phyloP scores from a whole-genome alignment of 2,113 vertebrate genomes.

The Hucho hucho region DNA sequence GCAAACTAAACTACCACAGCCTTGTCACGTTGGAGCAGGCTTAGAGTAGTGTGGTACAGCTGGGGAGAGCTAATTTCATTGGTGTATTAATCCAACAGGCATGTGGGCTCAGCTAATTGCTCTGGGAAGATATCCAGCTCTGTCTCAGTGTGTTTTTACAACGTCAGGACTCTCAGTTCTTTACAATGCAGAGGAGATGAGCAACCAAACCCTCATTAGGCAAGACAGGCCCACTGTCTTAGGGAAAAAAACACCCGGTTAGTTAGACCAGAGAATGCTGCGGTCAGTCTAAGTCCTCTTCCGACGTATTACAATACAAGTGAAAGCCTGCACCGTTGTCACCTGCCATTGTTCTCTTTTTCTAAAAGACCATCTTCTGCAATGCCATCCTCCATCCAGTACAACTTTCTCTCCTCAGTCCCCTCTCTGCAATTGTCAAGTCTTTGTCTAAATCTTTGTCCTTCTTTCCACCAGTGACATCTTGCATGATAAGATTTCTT shows the following conservation, averaged over 20 bases:
- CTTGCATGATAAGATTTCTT: too few relatives aligned
- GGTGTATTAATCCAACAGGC: constrained; percentile 71
- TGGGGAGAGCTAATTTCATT: constrained; percentile 58
- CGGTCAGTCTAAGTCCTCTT: too few relatives aligned
- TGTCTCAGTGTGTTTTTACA: constrained; percentile 9
- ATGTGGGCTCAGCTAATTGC: constrained; percentile 68
- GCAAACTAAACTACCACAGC: constrained; percentile 16
- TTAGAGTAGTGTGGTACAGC: constrained; percentile 22
- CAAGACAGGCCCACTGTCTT: background rate
- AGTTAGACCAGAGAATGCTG: too few relatives aligned
- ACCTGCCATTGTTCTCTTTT: too few relatives aligned
- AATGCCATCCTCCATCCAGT: too few relatives aligned
- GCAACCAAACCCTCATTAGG: constrained; percentile 41
- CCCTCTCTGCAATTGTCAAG: too few relatives aligned
- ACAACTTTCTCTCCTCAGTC: too few relatives aligned
- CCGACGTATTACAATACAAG: too few relatives aligned
- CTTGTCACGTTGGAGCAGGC: constrained; percentile 29
- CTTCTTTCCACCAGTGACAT: too few relatives aligned
- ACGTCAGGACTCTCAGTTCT: constrained; percentile 27
- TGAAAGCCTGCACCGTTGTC: too few relatives aligned
- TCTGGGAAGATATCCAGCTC: constrained; percentile 68
- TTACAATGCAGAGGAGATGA: constrained; percentile 33
- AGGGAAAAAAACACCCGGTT: background rate
- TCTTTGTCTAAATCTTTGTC: too few relatives aligned
- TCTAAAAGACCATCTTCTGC: too few relatives aligned